phyloP scores from a whole-genome alignment of 2,888 invertebrate species.

The Pinctada fucata region DNA sequence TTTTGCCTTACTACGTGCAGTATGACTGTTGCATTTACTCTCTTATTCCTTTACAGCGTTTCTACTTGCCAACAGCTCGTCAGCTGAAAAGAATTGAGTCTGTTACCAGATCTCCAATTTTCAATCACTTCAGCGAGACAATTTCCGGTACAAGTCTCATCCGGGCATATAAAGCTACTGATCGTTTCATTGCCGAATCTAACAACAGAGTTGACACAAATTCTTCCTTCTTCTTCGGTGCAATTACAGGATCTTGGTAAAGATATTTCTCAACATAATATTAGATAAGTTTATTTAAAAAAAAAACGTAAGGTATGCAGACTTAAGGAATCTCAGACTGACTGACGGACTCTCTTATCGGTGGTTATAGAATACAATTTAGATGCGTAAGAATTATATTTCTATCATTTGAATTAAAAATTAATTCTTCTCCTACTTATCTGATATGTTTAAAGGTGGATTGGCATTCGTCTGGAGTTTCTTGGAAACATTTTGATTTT shows the following conservation, averaged over 20 bases:
- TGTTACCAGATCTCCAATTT: constrained; percentile 74
- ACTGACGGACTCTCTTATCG: too few species aligned
- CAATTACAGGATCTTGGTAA: constrained; percentile 51
- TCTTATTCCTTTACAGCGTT: constrained; percentile 61
- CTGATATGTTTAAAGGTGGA: constrained; percentile 65
- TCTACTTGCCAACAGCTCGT: constrained; percentile 78
- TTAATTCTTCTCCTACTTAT: constrained; percentile 5
- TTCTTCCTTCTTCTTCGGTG: constrained; percentile 83
- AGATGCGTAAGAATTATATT: too few species aligned
- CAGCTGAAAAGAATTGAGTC: constrained; percentile 76
- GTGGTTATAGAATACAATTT: too few species aligned
- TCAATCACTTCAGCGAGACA: constrained; percentile 43
- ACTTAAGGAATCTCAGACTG: too few species aligned
- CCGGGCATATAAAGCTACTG: constrained; percentile 67
- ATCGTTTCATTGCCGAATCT: constrained; percentile 65
- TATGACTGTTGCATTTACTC: too few species aligned
- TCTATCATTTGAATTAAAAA: too few species aligned
- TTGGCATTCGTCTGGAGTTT: constrained; percentile 72
- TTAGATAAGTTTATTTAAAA: too few species aligned
- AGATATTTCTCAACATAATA: too few species aligned
- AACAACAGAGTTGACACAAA: constrained; percentile 72
- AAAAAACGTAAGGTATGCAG: too few species aligned
- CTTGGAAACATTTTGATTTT: constrained; percentile 72
- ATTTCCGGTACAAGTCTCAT: constrained; percentile 79
- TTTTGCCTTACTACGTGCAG: too few species aligned